Base-by-base conservation (phyloP, 1,140 invertebrate genomes). In the Leptopilina clavipes region DNA sequence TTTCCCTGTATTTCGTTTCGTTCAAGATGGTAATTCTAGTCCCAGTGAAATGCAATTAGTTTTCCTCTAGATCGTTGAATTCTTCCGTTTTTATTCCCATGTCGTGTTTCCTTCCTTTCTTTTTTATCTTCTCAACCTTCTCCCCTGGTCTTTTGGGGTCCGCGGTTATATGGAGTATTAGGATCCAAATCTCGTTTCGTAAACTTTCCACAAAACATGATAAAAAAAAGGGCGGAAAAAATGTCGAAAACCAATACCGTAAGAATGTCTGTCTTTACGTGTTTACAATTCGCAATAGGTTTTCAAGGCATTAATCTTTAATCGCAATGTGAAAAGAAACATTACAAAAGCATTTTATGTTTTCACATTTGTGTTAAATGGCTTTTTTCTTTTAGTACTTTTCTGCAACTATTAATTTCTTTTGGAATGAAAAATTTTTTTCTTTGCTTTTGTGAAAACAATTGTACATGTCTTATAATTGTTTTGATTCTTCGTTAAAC, bases 11-110 rank as follows among this genome's bases (percentile, higher is more conserved):
- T 65, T 65, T 65, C 22, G 56, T 65, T 65, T 65, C 56, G 56
- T 65, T 65, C 19, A 65, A 65, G 56, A 65, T 65, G 56, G 56
- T 65, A 65, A 65, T 65, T 65, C 56, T 22, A 65, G 56, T 25
- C 11, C 56, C 22, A 31, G 11, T 6, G 56, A 65, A 8, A 65
- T n/a, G 56, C 56, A 65, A 65, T 65, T 65, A 65, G 56, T 65
- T 65, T 65, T 65, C 22, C 56, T 25, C 22, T 65, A 65, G 11
- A 31, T 65, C 19, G 19, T 65, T 65, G 22, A 65, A 25, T 31
- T 31, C 25, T 31, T 31, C 37, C 5, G 37, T n/a, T 65, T 22
- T 65, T 12, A 25, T 11, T 37, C 70, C n/a, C 37, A 40, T 48
- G 7, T 71, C 25, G 14, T 19, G 37, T 71, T 52, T 52, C 17